Evolutionary conservation across 2,888 invertebrate genomes (phyloP), one percentile per base, ranked within the genome.

Genomic region (Tenthredo livida): DNA sequence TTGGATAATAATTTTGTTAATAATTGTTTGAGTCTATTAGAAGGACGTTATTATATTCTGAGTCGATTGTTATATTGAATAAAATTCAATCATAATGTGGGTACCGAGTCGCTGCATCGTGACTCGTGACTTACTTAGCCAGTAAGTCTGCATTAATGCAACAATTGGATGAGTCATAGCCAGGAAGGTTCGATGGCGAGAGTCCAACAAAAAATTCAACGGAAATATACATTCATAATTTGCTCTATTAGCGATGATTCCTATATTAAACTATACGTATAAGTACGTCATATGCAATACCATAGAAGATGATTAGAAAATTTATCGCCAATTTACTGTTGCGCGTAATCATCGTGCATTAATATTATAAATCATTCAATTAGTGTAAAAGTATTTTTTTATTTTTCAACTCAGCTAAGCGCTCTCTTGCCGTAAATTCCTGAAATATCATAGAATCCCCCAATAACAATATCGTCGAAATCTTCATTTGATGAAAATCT

Each of bases 101-200:
- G 54, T n/a, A 58, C 58, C 78, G 6, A 50, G 12, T 77, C 77
- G 21, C 15, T 2, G 77, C 77, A 29, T 25, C 77, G 25, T 3
- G 21, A 50, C 40, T 47, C 12, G 37, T 37, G 37, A 47, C 25
- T 15, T 15, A 33, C 21, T 47, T 78, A 33, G n/a, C 7, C 21
- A 78, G 37, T 72, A 21, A 72, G 15, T 54, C 10, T 78, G 78
- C 58, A 78, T n/a, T 58, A 78, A 37, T 78, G 58, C 58, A 78
- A 58, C 78, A 37, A 54, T 78, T 78, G 78, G 9, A 58, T 47
- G 50, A 58, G 17, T 78, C 33, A 78, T 54, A 15, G 37, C 25
- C 58, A 10, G 54, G 78, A 78, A 78, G 78, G 50, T 78, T 78
- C 78, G 54, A 33, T 78, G 78, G 54, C 78, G 37, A 78, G 29